Percentiles rank a stretch among this genome's conserved stretches.
phyloP scores from a whole-genome alignment of 1,140 invertebrate genomes.

The Bombus sylvicola region DNA sequence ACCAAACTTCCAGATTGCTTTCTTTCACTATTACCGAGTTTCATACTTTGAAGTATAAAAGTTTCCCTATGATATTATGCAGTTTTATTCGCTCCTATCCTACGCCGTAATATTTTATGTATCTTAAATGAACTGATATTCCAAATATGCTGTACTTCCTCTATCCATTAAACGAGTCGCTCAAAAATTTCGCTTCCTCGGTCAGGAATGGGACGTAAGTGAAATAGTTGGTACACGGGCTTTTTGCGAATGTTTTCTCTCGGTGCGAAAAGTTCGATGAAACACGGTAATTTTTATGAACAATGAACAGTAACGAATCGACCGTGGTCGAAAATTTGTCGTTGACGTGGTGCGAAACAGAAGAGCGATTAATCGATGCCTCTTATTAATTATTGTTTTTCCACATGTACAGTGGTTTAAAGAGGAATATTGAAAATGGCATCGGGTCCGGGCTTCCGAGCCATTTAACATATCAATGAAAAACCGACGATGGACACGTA shows the following conservation, averaged over 20 bases:
- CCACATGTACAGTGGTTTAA: background rate
- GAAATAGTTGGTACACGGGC: too few relatives aligned
- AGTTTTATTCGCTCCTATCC: too few relatives aligned
- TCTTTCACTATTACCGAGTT: too few relatives aligned
- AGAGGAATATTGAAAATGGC: constrained; percentile 45
- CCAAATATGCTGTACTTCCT: too few relatives aligned
- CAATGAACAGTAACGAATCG: background rate
- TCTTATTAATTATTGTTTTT: constrained; percentile 44
- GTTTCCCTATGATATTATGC: too few relatives aligned
- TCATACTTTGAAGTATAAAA: too few relatives aligned
- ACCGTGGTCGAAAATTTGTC: background rate
- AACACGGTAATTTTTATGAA: background rate
- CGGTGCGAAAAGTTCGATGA: background rate
- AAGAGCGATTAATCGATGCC: constrained; percentile 37
- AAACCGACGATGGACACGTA: background rate
- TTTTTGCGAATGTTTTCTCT: background rate
- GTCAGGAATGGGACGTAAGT: background rate
- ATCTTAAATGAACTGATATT: too few relatives aligned
- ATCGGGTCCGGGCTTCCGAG: constrained; percentile 29
- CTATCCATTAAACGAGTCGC: background rate
- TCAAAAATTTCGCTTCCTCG: background rate
- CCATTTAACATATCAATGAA: constrained; percentile 49
- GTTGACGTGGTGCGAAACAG: constrained; percentile 30
- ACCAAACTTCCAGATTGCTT: too few relatives aligned
- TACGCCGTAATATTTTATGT: too few relatives aligned